These are phyloP conservation scores for Pygoscelis antarcticus DNA, from an alignment of 2,113 vertebrate genomes.

Conservation along the genomic window DNA sequence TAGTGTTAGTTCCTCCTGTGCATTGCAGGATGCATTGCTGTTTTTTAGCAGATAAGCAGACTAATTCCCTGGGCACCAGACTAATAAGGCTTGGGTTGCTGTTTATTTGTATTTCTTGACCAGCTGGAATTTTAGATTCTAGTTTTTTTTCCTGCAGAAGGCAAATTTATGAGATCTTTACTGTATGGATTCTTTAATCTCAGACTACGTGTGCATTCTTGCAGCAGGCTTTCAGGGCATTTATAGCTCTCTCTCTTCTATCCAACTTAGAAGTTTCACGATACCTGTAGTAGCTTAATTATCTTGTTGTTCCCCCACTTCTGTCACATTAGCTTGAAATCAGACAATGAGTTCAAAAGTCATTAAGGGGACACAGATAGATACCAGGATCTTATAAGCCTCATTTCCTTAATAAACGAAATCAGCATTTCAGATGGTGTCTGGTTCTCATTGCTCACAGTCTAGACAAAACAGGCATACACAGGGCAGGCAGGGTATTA, in stretches of 20 bases:
- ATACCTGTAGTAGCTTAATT: background rate
- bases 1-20: background rate
- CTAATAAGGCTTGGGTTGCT: background rate
- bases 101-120: background rate
- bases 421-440: constrained; percentile 42
- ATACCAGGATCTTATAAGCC: constrained; percentile 11
- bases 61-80: background rate
- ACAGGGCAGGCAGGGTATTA: background rate
- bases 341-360: constrained; percentile 1
- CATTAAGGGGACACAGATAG: constrained; percentile 4
- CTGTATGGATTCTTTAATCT: background rate
- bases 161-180: background rate
- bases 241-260: background rate
- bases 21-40: background rate
- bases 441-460: constrained; percentile 30
- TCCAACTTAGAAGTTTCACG: background rate
- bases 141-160: background rate
- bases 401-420: constrained; percentile 39
- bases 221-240: background rate
- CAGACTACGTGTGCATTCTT: background rate
- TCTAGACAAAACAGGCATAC: constrained; percentile 43
- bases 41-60: background rate
- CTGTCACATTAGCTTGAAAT: background rate
- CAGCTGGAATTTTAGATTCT: background rate
- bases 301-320: background rate